Evolutionary conservation across 1,140 invertebrate genomes (phyloP).

Genomic region (Bombyx mandarina): DNA sequence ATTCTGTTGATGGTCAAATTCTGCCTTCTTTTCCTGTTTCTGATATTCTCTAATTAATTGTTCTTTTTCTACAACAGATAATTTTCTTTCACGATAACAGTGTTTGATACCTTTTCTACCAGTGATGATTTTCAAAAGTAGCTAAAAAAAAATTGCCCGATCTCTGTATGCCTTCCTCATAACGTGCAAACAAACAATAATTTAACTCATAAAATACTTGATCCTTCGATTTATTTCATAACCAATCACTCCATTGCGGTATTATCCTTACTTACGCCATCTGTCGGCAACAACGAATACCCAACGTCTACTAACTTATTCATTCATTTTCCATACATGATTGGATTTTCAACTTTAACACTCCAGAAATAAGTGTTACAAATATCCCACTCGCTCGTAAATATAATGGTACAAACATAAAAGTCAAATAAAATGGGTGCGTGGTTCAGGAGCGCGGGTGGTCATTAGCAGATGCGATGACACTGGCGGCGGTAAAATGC

Average conservation of each 20-base stretch:
- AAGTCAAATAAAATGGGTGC: conserved; percentile 39
- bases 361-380: not conserved
- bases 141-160: too few species aligned
- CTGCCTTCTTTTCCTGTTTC: too few species aligned
- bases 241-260: conserved; percentile 33
- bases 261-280: conserved; percentile 49
- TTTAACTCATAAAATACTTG: conserved; percentile 31
- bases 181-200: conserved; percentile 8
- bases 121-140: too few species aligned
- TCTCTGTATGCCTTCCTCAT: too few species aligned
- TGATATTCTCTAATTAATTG: too few species aligned
- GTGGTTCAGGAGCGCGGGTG: conserved; percentile 40
- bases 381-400: not conserved
- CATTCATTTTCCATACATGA: not conserved
- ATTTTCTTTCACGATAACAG: too few species aligned
- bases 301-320: conserved; percentile 4
- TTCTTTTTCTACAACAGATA: too few species aligned
- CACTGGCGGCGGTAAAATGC: conserved; percentile 40
- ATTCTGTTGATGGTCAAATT: too few species aligned
- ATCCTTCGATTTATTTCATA: conserved; percentile 30
- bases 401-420: conserved; percentile 20
- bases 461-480: conserved; percentile 50
- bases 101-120: too few species aligned
- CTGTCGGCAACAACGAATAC: conserved; percentile 30
- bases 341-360: conserved; percentile 2